Base-by-base conservation (phyloP, 1,140 invertebrate species). In the Habropoda laboriosa region DNA sequence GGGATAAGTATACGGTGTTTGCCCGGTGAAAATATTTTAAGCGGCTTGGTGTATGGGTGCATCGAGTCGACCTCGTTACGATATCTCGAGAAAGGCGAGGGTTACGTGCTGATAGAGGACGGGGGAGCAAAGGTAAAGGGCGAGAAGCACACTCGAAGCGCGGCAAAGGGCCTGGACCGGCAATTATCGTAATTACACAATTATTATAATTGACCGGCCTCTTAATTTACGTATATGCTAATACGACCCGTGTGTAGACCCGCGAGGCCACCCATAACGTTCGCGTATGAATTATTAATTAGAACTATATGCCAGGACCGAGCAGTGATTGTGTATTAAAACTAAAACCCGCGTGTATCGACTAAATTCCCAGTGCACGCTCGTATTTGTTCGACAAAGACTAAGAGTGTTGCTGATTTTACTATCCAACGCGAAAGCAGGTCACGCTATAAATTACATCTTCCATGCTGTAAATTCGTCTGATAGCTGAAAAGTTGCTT, bases 281-380 rank as follows among this genome's bases (percentile, higher is more conserved):
- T 51, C 38, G 21, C 74, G 80, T 82, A 88, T 88, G 87, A 89
- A 89, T 88, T 88, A 88, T 89, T 88, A 88, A 89, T 89, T 88
- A 55, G 35, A 66, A 82, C 66, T 70, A 58, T 57, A 70, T 83
- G 72, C 35, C 60, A 53, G n/a, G 38, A 35, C 55, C 30, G 45
- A 30, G 49, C 51, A 42, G 45, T 47, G 51, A 70, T 78, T 70
- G 71, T 81, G 70, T 81, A 81, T 81, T 77, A 30, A 73, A 74
- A 79, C 32, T 60, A 71, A 71, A 16, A n/a, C n/a, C n/a, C 75
- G 32, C 32, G 27, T 16, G 47, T 35, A 21, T 6, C 70, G 55
- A 32, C 49, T 38, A 60, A 67, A 57, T 68, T 55, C 38, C 16
- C 45, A 27, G 47, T n/a, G n/a, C 32, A 1, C 6, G n/a, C 13